Conservation (phyloP, 2,888 invertebrate species). For the Ypsolopha scabrella region DNA sequence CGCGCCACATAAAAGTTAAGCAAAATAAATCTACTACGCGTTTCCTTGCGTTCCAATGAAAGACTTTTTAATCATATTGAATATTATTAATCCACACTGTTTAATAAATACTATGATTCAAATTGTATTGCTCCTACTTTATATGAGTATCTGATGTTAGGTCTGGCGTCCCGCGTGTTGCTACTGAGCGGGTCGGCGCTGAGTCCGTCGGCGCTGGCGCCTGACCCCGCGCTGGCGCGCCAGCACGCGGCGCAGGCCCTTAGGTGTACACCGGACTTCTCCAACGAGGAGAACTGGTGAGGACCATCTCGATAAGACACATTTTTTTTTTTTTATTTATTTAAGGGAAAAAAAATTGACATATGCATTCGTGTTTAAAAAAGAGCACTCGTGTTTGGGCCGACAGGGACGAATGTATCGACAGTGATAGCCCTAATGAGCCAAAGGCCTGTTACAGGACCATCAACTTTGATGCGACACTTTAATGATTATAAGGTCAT, state of each 20-base stretch:
- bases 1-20: too few relatives aligned
- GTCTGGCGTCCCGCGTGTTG: conserved; percentile 79
- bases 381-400: too few relatives aligned
- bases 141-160: conserved; percentile 36
- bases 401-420: too few relatives aligned
- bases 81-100: neutral
- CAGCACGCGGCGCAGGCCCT: conserved; percentile 70
- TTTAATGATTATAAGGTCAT: too few relatives aligned
- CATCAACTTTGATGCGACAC: too few relatives aligned
- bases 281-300: conserved; percentile 43
- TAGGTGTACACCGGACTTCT: conserved; percentile 31
- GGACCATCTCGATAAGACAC: conserved; percentile 31
- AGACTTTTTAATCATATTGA: neutral
- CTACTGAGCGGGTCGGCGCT: conserved; percentile 84
- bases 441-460: too few relatives aligned
- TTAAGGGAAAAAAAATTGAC: too few relatives aligned
- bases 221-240: conserved; percentile 75
- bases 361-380: too few relatives aligned
- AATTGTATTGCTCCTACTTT: neutral
- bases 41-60: neutral
- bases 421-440: too few relatives aligned
- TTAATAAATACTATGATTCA: too few relatives aligned
- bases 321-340: too few relatives aligned
- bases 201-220: conserved; percentile 80
- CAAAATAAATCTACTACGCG: neutral